A percentile compares a stretch with the other conserved stretches of the same genome.
Conservation (phyloP, 1,140 invertebrate genomes). For the Drosophila ogumai region DNA sequence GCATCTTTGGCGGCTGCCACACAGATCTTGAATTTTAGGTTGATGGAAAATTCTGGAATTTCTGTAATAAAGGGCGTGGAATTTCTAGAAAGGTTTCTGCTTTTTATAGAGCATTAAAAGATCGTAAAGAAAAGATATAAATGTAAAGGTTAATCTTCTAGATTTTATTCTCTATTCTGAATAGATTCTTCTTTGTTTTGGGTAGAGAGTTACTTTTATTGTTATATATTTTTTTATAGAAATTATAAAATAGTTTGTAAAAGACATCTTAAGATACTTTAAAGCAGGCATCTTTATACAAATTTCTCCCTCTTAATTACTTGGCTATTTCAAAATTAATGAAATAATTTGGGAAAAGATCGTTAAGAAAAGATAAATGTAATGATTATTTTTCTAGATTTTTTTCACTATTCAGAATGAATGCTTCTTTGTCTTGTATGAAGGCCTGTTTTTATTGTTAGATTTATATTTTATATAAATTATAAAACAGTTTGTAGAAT, state of each 20-base stretch:
- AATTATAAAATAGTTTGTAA: not conserved
- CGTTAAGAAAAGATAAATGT: too few species aligned
- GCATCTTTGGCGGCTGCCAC: slow-evolving; percentile 7
- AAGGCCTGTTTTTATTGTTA: not conserved
- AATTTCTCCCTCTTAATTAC: too few species aligned
- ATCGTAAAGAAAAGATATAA: slow-evolving; percentile 21
- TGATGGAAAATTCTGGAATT: slow-evolving; percentile 23
- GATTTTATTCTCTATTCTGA: not conserved
- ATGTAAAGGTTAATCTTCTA: not conserved
- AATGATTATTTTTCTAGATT: too few species aligned
- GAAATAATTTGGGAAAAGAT: too few species aligned
- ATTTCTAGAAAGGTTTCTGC: slow-evolving; percentile 9
- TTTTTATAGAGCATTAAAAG: slow-evolving; percentile 39
- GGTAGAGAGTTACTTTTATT: not conserved
- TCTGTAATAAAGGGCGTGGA: slow-evolving; percentile 12
- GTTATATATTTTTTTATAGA: not conserved
- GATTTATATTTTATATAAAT: too few species aligned
- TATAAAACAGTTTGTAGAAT: not conserved
- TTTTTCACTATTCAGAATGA: too few species aligned
- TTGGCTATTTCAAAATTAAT: too few species aligned
- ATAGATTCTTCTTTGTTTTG: not conserved
- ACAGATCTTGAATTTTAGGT: too few species aligned
- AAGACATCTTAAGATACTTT: not conserved
- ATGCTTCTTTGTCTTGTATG: too few species aligned
- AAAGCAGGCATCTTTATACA: not conserved